These are phyloP conservation scores for Alitta virens DNA, from an alignment of 2,888 invertebrate genomes.

Conservation along the genomic window DNA sequence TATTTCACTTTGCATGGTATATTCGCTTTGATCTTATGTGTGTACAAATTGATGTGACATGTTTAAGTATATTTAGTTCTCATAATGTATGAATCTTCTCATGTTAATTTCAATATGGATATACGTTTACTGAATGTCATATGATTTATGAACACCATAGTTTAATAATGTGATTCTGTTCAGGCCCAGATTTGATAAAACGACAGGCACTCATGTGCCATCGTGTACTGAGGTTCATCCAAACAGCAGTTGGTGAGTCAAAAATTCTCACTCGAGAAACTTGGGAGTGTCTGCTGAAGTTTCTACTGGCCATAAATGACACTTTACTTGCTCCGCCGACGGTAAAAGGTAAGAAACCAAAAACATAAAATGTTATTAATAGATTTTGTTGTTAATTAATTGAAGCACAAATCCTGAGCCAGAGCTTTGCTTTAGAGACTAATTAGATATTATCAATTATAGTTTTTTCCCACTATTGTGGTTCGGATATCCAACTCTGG, in stretches of 20 bases:
- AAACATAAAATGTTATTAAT: too few relatives aligned
- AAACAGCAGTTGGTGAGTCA: constrained; percentile 72
- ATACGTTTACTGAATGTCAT: too few relatives aligned
- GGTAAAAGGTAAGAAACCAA: constrained; percentile 3
- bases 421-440: too few relatives aligned
- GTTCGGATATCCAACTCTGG: too few relatives aligned
- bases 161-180: constrained; percentile 15
- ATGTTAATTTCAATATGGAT: too few relatives aligned
- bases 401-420: too few relatives aligned
- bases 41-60: background rate
- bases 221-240: constrained; percentile 48
- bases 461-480: too few relatives aligned
- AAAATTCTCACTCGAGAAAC: constrained; percentile 77
- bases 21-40: too few relatives aligned
- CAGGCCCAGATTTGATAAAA: constrained; percentile 77
- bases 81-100: background rate
- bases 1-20: too few relatives aligned
- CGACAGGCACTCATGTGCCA: constrained; percentile 76
- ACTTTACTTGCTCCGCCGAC: constrained; percentile 83
- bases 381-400: too few relatives aligned
- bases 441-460: too few relatives aligned
- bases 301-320: constrained; percentile 86
- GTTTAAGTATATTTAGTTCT: background rate
- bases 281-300: constrained; percentile 85
- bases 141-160: background rate